Base-by-base conservation (phyloP, 1,140 invertebrate genomes). In the Brachionus rubens region DNA sequence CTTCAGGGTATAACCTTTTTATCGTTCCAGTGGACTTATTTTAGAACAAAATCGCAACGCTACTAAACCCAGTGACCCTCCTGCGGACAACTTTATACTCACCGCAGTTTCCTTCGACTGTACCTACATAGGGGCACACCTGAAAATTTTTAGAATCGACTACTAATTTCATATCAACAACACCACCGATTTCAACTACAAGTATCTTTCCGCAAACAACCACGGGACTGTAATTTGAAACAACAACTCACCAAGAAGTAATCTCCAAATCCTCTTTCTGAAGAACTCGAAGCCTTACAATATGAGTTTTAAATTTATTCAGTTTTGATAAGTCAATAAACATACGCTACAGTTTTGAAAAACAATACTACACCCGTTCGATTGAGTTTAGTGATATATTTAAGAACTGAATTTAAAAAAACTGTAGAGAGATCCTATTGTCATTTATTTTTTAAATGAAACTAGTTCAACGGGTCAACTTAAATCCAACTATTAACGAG, bases 311-410 rank as follows among this genome's bases (percentile, higher is more conserved):
- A n/a, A 72, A 54, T 30, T 5, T 72, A 40, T 72, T 72, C 24
- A 47, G 46, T 9, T 50, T 54, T 24, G 68, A 72, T 21, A 54
- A 33, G n/a, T n/a, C 26, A 72, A 54, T 30, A 72, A 72, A 19
- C 68, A 72, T 30, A 72, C 68, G n/a, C 5, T 72, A 72, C 26
- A 72, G 68, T 36, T 72, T 72, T 41, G 68, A 72, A 21, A 72
- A 72, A 36, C 68, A 72, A 41, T 72, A 72, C 46, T 72, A 72
- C 68, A 72, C 68, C 9, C 43, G 68, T 26, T 72, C 68, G 2
- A 72, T 72, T 28, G 68, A 72, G 24, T 72, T 72, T 24, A 48
- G 16, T 40, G 68, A 72, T 28, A n/a, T 72, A 50, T 41, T 30
- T 72, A 12, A 33, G 68, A 33, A 72, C 68, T 40, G 24, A 72